phyloP scores from a whole-genome alignment of 2,797 vertebrate genomes.

The Sebastes dallii region DNA sequence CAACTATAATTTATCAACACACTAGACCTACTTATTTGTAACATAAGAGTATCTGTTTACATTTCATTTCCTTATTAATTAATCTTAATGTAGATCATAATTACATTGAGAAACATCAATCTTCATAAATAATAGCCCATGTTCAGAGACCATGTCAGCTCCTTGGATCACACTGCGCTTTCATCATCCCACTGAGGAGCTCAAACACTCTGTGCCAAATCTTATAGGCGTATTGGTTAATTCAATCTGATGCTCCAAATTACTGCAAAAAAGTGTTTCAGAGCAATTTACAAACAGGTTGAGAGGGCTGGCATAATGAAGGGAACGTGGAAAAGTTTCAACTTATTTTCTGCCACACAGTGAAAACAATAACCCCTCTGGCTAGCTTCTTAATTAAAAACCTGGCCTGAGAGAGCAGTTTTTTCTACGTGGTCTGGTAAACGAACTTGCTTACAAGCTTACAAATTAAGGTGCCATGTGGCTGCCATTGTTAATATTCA shows the following conservation, averaged over 20 bases:
- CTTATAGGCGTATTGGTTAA: conserved; percentile 15
- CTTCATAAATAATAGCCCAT: not conserved
- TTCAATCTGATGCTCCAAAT: conserved; percentile 37
- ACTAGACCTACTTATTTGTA: not conserved
- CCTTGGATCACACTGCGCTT: not conserved
- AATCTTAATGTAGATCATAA: conserved; percentile 7
- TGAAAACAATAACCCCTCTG: conserved; percentile 59
- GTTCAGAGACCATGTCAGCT: conserved; percentile 16
- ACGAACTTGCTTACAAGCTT: conserved; percentile 54
- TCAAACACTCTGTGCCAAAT: not conserved
- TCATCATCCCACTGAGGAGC: conserved; percentile 14
- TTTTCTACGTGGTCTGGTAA: conserved; percentile 23
- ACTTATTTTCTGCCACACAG: conserved; percentile 49
- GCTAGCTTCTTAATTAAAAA: conserved; percentile 70
- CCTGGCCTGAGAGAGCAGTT: conserved; percentile 41
- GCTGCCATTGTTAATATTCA: conserved; percentile 57
- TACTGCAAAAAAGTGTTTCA: conserved; percentile 5
- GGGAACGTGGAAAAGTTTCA: conserved; percentile 59
- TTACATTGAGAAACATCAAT: not conserved
- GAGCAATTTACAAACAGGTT: conserved; percentile 34
- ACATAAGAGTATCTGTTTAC: not conserved
- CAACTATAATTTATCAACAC: not conserved
- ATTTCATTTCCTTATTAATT: not conserved
- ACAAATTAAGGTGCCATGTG: conserved; percentile 50
- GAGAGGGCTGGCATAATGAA: conserved; percentile 36